Conservation (phyloP, 1,140 invertebrate genomes). For the Drosophila jambulina region DNA sequence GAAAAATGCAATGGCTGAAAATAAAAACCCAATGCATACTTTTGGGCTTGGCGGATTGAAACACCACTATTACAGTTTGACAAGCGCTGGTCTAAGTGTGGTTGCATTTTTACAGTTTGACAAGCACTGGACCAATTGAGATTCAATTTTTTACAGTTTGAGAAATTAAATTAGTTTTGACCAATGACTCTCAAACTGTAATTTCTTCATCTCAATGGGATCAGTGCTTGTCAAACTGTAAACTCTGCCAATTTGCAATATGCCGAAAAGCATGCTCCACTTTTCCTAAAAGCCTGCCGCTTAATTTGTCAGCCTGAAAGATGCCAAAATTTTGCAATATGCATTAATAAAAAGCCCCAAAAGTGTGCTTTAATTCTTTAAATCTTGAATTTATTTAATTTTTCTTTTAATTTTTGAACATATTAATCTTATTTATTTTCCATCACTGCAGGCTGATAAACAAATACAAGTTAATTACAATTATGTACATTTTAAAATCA, state of each 20-base stretch:
- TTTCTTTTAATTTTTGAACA: background rate
- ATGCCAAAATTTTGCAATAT: background rate
- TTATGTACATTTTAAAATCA: constrained; percentile 43
- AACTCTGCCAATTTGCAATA: fast-evolving
- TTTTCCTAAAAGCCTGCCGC: too few relatives aligned
- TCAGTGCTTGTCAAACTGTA: background rate
- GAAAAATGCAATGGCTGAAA: background rate
- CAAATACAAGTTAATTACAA: constrained; percentile 16
- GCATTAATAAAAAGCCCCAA: background rate
- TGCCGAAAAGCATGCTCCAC: background rate
- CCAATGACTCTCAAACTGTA: constrained; percentile 1
- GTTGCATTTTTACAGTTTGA: background rate
- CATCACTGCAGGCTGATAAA: constrained; percentile 12
- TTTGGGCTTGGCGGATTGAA: background rate
- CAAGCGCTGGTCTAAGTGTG: background rate
- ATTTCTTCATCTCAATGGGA: fast-evolving
- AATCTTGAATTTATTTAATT: background rate
- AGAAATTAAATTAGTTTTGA: background rate
- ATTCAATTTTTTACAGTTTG: background rate
- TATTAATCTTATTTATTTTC: background rate
- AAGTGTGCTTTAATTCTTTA: background rate
- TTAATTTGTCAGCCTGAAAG: background rate
- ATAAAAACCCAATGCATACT: background rate
- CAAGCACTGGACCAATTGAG: background rate
- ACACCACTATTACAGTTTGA: background rate